phyloP scores from a whole-genome alignment of 92 coral and sea anemone species.

The Zoanthus gigantus region DNA sequence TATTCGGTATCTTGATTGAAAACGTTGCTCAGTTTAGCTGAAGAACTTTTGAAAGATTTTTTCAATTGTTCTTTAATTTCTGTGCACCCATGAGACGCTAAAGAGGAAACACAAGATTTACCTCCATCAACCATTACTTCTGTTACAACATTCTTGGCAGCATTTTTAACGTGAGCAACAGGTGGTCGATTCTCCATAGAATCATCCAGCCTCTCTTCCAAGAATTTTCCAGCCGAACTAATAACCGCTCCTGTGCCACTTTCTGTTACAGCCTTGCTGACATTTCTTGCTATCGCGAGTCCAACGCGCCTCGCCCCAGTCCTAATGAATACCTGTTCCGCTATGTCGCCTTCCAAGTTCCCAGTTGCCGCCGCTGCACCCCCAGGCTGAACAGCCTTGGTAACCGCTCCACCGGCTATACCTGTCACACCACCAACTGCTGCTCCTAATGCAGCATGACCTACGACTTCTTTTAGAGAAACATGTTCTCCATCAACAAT shows the following conservation, averaged over 20 bases:
- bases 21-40: neutral
- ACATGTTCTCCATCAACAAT: constrained; percentile 50
- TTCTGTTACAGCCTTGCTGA: constrained; percentile 38
- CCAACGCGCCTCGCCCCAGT: constrained; percentile 37
- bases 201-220: constrained; percentile 65
- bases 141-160: constrained; percentile 3
- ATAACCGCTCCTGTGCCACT: constrained; percentile 20
- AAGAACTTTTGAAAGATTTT: constrained; percentile 11
- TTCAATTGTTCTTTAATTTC: neutral
- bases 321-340: constrained; percentile 23
- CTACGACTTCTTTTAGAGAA: constrained; percentile 37
- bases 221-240: constrained; percentile 18
- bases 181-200: constrained; percentile 59
- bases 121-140: neutral
- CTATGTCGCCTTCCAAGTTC: constrained; percentile 40
- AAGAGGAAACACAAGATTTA: neutral
- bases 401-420: constrained; percentile 42
- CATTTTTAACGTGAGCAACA: constrained; percentile 24
- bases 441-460: constrained; percentile 42
- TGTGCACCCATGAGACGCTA: constrained; percentile 7
- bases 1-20: neutral
- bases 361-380: constrained; percentile 32
- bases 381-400: constrained; percentile 26
- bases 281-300: constrained; percentile 6
- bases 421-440: constrained; percentile 43